Conservation (phyloP, 2,888 invertebrate species). For the Pollenia griseotomentosa region DNA sequence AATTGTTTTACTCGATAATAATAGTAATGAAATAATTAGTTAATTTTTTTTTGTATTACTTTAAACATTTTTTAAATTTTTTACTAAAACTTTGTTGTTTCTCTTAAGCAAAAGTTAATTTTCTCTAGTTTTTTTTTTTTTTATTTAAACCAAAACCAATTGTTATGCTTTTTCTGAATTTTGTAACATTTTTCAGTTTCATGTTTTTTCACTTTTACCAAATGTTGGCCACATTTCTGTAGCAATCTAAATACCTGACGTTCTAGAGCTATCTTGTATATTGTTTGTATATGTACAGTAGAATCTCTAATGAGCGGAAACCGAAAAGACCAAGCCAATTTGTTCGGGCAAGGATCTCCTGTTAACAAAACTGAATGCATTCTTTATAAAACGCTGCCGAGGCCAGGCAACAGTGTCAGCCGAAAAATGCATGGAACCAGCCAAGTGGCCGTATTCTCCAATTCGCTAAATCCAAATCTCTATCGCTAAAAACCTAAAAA, state of each 20-base stretch:
- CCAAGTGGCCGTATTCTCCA: no score
- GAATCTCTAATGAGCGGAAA: no score
- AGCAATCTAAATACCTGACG: conserved; percentile 63
- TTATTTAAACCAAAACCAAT: conserved; percentile 27
- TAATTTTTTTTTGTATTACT: not conserved
- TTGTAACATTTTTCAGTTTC: conserved; percentile 18
- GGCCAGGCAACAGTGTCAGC: no score
- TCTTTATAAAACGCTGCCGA: no score
- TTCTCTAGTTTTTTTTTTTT: not conserved
- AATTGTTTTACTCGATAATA: conserved; percentile 37
- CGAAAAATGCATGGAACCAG: no score
- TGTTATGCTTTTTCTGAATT: conserved; percentile 12
- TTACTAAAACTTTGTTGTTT: not conserved
- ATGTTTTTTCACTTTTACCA: conserved; percentile 25
- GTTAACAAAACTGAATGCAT: no score
- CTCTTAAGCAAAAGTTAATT: not conserved
- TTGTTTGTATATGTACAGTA: not conserved
- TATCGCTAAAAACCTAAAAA: no score
- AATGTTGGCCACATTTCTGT: conserved; percentile 61
- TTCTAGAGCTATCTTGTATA: conserved; percentile 29
- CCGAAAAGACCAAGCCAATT: no score
- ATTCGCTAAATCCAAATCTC: no score
- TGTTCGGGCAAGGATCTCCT: no score
- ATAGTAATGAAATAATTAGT: conserved; percentile 61
- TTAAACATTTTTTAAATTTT: conserved; percentile 54